Conservation (phyloP, 2,113 vertebrate species). For the Trematomus loennbergii region DNA sequence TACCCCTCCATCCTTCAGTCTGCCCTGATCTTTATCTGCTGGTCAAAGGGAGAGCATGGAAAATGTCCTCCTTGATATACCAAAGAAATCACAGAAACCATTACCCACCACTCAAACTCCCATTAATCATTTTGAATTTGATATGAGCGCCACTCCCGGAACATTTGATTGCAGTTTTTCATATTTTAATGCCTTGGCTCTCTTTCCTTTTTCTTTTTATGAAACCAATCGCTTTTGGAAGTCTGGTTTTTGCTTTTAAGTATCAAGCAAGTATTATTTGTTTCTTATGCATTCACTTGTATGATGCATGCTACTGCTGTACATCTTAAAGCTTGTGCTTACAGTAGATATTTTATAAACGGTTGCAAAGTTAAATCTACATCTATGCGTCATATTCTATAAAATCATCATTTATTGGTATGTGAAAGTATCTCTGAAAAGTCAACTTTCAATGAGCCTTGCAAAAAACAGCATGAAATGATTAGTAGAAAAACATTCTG, state of each 20-base stretch:
- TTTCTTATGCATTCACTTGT: too few relatives aligned
- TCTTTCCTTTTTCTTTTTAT: background rate
- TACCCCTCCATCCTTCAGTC: background rate
- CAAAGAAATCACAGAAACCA: conserved; percentile 24
- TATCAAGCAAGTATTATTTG: too few relatives aligned
- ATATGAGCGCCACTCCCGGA: conserved; percentile 26
- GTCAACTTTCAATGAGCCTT: background rate
- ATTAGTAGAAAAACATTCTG: background rate
- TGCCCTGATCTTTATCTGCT: conserved; percentile 23
- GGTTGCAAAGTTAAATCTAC: background rate
- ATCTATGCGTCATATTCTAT: background rate
- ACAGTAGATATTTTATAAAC: too few relatives aligned
- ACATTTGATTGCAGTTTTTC: conserved; percentile 23
- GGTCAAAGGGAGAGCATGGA: conserved; percentile 11
- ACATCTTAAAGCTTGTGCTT: too few relatives aligned
- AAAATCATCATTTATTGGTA: background rate
- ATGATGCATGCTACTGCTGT: too few relatives aligned
- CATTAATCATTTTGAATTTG: conserved; percentile 22
- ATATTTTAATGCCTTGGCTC: background rate
- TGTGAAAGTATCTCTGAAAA: background rate
- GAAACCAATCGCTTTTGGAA: background rate
- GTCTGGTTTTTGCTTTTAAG: background rate
- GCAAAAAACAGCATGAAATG: too few relatives aligned
- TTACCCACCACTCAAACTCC: conserved; percentile 17
- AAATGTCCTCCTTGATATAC: conserved; percentile 26